Evolutionary conservation across 2,113 vertebrate species (phyloP).

Genomic region (Laticauda colubrina): DNA sequence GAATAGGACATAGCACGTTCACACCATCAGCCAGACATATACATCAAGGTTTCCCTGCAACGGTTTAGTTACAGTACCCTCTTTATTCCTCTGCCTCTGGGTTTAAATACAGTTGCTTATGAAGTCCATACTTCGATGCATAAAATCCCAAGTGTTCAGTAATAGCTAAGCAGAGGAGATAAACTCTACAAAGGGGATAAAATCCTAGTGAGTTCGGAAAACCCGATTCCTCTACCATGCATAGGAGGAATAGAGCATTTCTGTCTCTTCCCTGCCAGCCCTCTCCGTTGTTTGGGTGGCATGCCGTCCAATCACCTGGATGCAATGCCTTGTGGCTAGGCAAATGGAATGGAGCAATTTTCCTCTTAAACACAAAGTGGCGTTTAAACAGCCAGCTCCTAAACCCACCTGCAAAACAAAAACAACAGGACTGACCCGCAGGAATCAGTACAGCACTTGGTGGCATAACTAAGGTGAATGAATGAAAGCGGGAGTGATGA

Average conservation of each 20-base stretch:
- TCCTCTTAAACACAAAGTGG: not conserved
- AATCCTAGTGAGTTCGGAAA: not conserved
- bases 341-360: not conserved
- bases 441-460: not conserved
- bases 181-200: not conserved
- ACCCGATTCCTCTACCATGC: not conserved
- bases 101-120: not conserved
- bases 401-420: not conserved
- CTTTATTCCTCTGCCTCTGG: not conserved
- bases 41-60: not conserved
- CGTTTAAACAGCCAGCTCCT: not conserved
- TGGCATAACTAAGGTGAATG: not conserved
- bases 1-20: not conserved
- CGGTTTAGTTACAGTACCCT: not conserved
- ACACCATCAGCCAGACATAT: not conserved
- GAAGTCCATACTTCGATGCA: not conserved
- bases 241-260: not conserved
- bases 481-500: not conserved
- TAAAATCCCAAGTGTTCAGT: not conserved
- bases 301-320: not conserved
- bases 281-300: not conserved
- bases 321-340: not conserved
- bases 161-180: not conserved
- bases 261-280: not conserved
- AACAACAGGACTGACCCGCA: not conserved